Base-by-base conservation (phyloP, 2,113 vertebrate genomes). In the Ceratotherium simum region DNA sequence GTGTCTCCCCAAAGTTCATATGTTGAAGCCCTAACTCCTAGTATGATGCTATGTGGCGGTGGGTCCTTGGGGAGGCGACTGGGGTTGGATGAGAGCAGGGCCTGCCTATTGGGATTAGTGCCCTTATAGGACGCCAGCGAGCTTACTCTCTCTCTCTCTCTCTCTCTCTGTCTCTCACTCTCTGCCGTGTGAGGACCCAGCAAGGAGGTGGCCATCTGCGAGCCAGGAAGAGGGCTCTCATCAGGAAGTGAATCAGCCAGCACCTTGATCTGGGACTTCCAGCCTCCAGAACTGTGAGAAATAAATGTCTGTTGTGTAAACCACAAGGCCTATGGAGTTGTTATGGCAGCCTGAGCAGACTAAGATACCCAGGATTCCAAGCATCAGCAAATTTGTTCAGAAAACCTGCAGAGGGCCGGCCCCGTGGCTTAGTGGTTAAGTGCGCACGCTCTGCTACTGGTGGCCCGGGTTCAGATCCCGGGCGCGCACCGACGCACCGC, bases 361-460 rank as follows among this genome's bases (percentile, higher is more conserved):
- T 16, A 76, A 69, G 62, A 87, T 14, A n/a, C 33, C 51, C 27
- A 67, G 54, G 54, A 87, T 42, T 58, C 46, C 56, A 48, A 58
- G 54, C 88, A 79, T 31, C 25, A 94, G 78, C 56, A 84, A 88
- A 73, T 90, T 65, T 92, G 39, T 69, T 92, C 65, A 83, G 48
- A 85, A 72, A 79, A 11, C 25, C 87, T 48, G 48, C 48, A 48
- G 48, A 48, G 42, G 42, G 42, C 42, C 42, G 42, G 42, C 42
- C 42, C 42, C 42, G 42, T 42, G 42, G 42, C 42, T 42, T 42
- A 42, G 42, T 5, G 42, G 42, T 42, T 42, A 42, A 42, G 42
- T 42, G 42, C 5, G 42, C 42, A 5, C 42, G 42, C 42, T 42
- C 42, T 42, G 42, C 42, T 42, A 42, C 42, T 42, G 42, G 42